Evolutionary conservation across 1,140 invertebrate species (phyloP).

Genomic region (Stegodyphus dumicola): DNA sequence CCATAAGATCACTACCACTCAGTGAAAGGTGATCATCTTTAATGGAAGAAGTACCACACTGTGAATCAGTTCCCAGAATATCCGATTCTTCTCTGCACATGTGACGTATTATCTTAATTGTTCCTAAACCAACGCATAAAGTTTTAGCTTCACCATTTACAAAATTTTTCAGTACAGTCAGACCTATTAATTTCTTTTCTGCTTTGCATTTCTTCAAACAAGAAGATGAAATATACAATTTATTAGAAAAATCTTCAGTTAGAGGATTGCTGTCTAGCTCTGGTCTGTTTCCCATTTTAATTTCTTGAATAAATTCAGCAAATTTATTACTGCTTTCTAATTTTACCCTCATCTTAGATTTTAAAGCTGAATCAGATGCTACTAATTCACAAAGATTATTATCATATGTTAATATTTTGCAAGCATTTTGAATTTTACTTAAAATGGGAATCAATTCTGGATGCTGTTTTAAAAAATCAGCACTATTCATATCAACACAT

Average conservation of each 20-base stretch:
- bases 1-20: slow-evolving; percentile 2
- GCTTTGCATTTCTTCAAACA: background rate
- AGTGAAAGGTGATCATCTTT: slow-evolving; percentile 5
- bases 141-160: too few relatives aligned
- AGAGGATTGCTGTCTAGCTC: background rate
- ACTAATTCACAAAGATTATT: background rate
- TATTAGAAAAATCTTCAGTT: background rate
- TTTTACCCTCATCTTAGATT: background rate
- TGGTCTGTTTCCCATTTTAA: background rate
- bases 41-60: background rate
- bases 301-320: slow-evolving; percentile 10
- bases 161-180: background rate
- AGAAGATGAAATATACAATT: background rate
- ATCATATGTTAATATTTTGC: slow-evolving; percentile 18
- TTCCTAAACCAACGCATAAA: background rate
- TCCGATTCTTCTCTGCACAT: background rate
- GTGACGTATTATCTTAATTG: background rate
- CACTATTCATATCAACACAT: slow-evolving; percentile 1
- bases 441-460: background rate
- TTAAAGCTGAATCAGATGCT: background rate
- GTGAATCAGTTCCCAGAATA: background rate
- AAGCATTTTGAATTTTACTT: slow-evolving; percentile 7
- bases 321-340: slow-evolving; percentile 27
- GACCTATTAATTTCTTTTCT: background rate
- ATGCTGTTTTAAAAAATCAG: background rate